These are phyloP conservation scores for Leucopternis melanops DNA, from an alignment of 2,113 vertebrate genomes.

Conservation along the genomic window DNA sequence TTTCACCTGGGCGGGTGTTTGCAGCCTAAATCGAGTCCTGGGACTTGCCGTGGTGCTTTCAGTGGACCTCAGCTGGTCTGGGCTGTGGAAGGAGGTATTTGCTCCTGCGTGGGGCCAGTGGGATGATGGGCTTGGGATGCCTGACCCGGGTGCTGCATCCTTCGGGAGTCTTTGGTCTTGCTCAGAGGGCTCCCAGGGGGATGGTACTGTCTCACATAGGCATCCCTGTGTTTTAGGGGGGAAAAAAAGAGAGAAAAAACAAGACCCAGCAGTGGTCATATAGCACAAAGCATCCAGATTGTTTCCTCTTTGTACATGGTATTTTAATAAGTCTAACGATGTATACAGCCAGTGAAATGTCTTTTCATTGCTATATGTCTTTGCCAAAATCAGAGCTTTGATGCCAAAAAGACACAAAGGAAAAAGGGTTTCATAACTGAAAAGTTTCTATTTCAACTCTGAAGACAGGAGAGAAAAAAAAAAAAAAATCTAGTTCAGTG, in stretches of 20 bases:
- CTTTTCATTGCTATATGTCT: background rate
- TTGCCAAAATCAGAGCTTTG: background rate
- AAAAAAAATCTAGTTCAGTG: background rate
- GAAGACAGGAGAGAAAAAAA: background rate
- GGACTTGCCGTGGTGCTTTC: background rate
- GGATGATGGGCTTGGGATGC: background rate
- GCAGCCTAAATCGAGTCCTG: background rate
- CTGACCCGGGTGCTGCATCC: fast-evolving
- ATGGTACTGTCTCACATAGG: background rate
- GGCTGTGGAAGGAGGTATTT: background rate
- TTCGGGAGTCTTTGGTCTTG: background rate
- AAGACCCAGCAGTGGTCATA: background rate
- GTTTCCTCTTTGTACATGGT: background rate
- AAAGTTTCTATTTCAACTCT: background rate
- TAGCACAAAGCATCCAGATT: background rate
- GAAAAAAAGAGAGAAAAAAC: background rate
- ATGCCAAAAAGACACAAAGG: background rate
- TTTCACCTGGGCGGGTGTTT: background rate
- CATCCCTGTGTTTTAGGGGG: background rate
- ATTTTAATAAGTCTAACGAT: background rate
- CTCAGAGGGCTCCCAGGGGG: background rate
- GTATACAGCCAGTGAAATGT: background rate
- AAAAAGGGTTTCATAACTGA: background rate
- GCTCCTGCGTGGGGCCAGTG: background rate
- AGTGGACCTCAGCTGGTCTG: background rate